These are phyloP conservation scores for Drosophila pseudoananassae DNA, from an alignment of 1,140 invertebrate species.

Conservation along the genomic window DNA sequence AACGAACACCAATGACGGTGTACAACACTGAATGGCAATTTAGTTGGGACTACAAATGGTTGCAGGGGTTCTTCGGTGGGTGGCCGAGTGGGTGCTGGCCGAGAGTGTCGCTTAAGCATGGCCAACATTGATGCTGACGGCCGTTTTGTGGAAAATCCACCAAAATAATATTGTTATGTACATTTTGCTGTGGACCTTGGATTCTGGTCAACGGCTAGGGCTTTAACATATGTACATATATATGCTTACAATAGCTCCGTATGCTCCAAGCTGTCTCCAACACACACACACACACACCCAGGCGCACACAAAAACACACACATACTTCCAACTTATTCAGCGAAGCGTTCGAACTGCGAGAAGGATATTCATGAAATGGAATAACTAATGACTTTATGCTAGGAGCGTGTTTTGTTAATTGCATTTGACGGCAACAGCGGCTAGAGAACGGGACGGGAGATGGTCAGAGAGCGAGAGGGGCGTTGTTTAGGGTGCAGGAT, in stretches of 20 bases:
- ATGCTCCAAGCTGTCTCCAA: conserved; percentile 57
- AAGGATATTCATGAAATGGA: conserved; percentile 79
- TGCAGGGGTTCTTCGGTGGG: conserved; percentile 19
- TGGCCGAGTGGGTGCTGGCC: not conserved
- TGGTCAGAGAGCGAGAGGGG: not conserved
- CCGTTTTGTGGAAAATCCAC: conserved; percentile 65
- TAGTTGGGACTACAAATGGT: conserved; percentile 59
- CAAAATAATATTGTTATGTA: conserved; percentile 71
- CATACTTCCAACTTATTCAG: conserved; percentile 34
- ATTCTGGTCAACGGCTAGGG: conserved; percentile 42
- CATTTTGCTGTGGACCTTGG: conserved; percentile 43
- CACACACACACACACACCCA: conserved; percentile 21
- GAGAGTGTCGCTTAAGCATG: conserved; percentile 18
- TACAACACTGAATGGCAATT: conserved; percentile 78
- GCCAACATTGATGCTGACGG: conserved; percentile 21
- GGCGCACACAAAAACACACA: not conserved
- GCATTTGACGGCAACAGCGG: conserved; percentile 73
- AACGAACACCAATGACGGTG: conserved; percentile 53
- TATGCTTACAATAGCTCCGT: conserved; percentile 38
- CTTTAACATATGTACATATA: conserved; percentile 15
- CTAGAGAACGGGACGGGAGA: conserved; percentile 23
- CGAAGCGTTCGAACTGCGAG: conserved; percentile 68
- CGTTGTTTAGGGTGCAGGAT: not conserved
- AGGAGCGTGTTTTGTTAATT: conserved; percentile 81
- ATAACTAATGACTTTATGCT: conserved; percentile 82